These are phyloP conservation scores for Holothuria leucospilota DNA, from an alignment of 53 echinoderm and acorn worm species.

Conservation along the genomic window DNA sequence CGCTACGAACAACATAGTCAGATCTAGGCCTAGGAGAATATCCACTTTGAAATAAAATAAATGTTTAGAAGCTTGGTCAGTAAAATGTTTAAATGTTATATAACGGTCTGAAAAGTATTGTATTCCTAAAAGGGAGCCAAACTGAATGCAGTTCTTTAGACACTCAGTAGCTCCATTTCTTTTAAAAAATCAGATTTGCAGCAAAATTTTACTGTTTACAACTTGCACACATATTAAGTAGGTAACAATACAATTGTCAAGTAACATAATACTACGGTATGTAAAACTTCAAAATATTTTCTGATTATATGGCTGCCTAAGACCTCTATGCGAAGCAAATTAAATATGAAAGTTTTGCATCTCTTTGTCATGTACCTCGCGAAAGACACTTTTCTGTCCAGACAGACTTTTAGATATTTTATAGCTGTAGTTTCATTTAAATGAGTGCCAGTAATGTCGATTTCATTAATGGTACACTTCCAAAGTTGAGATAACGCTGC, in stretches of 20 bases:
- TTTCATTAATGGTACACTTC: slow-evolving; percentile 10
- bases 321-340: not conserved
- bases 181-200: not conserved
- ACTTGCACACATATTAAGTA: not conserved
- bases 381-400: not conserved
- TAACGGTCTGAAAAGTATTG: not conserved
- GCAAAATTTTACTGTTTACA: not conserved
- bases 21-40: not conserved
- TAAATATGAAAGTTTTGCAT: slow-evolving; percentile 8
- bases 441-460: not conserved
- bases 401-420: not conserved
- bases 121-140: not conserved
- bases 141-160: not conserved
- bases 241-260: not conserved
- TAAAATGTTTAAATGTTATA: not conserved
- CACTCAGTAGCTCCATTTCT: not conserved
- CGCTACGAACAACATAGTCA: not conserved
- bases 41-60: slow-evolving; percentile 22
- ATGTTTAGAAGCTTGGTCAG: not conserved
- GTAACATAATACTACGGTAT: not conserved
- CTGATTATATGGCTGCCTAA: slow-evolving; percentile 1
- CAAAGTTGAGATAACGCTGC: not conserved
- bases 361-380: not conserved
- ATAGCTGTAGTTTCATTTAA: not conserved
- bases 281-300: slow-evolving; percentile 5